Evolutionary conservation across 2,888 invertebrate species (phyloP).

Genomic region (Oscheius sp.): DNA sequence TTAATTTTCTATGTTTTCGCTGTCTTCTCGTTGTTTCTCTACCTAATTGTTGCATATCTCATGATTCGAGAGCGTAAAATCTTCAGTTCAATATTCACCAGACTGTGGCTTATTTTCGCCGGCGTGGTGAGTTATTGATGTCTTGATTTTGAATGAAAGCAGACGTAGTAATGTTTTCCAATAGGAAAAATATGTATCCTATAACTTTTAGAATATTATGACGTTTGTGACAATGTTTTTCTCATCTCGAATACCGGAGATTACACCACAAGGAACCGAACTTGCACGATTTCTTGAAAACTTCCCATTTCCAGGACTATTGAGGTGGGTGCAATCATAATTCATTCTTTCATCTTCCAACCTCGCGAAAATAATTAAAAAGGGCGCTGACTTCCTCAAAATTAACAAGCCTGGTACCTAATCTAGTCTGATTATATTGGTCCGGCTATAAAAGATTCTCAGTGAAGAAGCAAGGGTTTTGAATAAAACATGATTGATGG

Average conservation of each 20-base stretch:
- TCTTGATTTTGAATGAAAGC: background rate
- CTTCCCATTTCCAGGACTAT: slow-evolving; percentile 18
- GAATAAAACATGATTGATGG: slow-evolving; percentile 7
- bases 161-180: too few species aligned
- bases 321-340: slow-evolving; percentile 22
- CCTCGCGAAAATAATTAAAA: too few species aligned
- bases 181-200: background rate
- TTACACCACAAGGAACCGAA: background rate
- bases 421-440: too few species aligned
- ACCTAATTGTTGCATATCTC: slow-evolving; percentile 2
- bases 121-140: background rate
- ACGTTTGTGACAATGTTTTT: slow-evolving; percentile 15
- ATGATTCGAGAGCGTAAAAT: slow-evolving; percentile 21
- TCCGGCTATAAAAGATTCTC: background rate
- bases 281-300: slow-evolving; percentile 10
- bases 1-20: slow-evolving; percentile 8
- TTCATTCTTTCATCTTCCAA: too few species aligned
- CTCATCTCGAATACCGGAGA: slow-evolving; percentile 17
- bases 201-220: slow-evolving; percentile 14
- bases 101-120: slow-evolving; percentile 23
- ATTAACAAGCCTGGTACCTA: too few species aligned
- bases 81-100: slow-evolving; percentile 9
- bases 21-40: slow-evolving; percentile 17
- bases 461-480: background rate
- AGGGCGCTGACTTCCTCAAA: too few species aligned